Base-by-base conservation (phyloP, 2,797 vertebrate genomes). In the Takifugu rubripes region DNA sequence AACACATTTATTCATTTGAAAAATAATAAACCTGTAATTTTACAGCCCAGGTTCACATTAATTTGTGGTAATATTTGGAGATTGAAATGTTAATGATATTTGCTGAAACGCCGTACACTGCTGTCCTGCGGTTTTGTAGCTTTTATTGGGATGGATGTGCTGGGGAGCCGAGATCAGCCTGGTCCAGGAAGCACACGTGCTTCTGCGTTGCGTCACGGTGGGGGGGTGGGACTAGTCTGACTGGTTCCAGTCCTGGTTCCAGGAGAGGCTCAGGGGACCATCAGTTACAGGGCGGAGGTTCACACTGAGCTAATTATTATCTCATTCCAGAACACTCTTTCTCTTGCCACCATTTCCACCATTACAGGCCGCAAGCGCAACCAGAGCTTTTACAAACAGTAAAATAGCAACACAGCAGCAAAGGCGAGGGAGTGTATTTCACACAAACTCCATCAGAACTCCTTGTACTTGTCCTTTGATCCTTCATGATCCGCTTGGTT, bases 251-350 rank as follows among this genome's bases (percentile, higher is more conserved):
- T 40, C 36, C 36, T 40, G 70, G 64, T 27, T 56, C 70, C 49
- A 46, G 29, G 9, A 68, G 42, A 73, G 78, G 79, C 81, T 74
- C 73, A 40, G 46, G 84, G 75, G 83, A 75, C 69, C 1, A 61
- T 80, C 81, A 56, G 75, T 83, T 76, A 70, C 69, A 79, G 86
- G 86, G 86, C 64, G 84, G 86, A 54, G 86, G 75, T 75, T 80
- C 57, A 61, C 56, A 40, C 68, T 80, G 79, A 84, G 79, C 77
- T 79, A 81, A 83, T 66, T 58, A 80, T 84, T 84, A 82, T 85
- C 79, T 87, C 83, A 86, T 84, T 74, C 65, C 70, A 68, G 31
- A 77, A 56, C 8, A 42, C 54, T 71, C 26, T 66, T 59, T 16
- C 25, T 63, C 55, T 74, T 40, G 36, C 36, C 68, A 55, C 52